phyloP scores from a whole-genome alignment of 1,140 invertebrate species.

The Capitella teleta region DNA sequence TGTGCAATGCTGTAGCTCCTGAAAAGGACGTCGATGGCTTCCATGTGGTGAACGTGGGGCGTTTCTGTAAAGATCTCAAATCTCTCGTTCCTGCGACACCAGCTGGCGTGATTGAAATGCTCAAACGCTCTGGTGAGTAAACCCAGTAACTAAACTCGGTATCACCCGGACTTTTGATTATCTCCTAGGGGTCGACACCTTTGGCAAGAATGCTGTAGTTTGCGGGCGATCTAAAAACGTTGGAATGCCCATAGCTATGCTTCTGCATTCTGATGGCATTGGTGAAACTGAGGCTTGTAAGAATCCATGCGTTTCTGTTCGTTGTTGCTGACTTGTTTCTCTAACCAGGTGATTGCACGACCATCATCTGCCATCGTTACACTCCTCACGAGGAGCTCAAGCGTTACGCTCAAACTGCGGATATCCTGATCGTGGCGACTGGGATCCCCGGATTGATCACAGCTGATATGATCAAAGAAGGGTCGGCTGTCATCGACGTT shows the following conservation, averaged over 20 bases:
- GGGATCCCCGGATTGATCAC: constrained; percentile 82
- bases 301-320: constrained; percentile 40
- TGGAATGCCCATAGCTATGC: constrained; percentile 83
- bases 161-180: too few relatives aligned
- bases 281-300: constrained; percentile 71
- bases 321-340: neutral
- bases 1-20: constrained; percentile 63
- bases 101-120: constrained; percentile 62
- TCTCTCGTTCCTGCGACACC: constrained; percentile 78
- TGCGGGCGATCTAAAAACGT: constrained; percentile 95
- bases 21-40: constrained; percentile 88
- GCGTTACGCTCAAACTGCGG: constrained; percentile 80
- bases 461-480: constrained; percentile 92
- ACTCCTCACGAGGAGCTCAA: constrained; percentile 66
- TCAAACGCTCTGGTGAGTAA: constrained; percentile 48
- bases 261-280: constrained; percentile 67
- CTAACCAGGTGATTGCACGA: constrained; percentile 63
- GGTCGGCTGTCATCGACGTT: constrained; percentile 98
- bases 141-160: too few relatives aligned
- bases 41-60: constrained; percentile 39
- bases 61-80: constrained; percentile 59
- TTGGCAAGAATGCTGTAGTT: constrained; percentile 81
- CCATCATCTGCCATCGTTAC: constrained; percentile 85
- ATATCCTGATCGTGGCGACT: constrained; percentile 93
- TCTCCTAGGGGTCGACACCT: constrained; percentile 59